Evolutionary conservation across 2,888 invertebrate genomes (phyloP), one percentile per base, ranked within the genome.

Genomic region (Plagodis pulveraria): DNA sequence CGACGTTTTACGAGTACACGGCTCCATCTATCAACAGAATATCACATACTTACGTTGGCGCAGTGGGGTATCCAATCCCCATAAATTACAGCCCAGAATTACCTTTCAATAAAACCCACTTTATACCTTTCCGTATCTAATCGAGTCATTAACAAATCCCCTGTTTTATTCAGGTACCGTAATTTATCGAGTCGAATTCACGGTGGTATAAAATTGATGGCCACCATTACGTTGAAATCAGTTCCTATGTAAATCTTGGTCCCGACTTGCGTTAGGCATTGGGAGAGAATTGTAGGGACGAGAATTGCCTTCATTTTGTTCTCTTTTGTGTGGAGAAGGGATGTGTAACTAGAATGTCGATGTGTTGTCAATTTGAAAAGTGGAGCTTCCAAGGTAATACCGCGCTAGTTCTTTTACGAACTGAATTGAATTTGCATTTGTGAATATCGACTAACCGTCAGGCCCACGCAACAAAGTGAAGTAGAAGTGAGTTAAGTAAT

Each of bases 201-300:
- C 58, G 55, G 58, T 32, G 62, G 52, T 59, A 62, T 66, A 59
- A 69, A 66, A 65, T 58, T 62, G 63, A 69, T 66, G 59, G 68
- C 56, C 51, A 51, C 35, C 62, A 58, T 64, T 63, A 65, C 58
- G 59, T 63, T 50, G 63, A 45, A 69, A 66, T 69, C 68, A 63
- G 64, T 63, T 58, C 59, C 59, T 58, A 66, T 66, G 66, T 69
- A 65, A 69, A 66, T 65, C 68, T 62, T 61, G 61, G 62, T 58
- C 56, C 62, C 51, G 43, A 60, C 50, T 63, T 64, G 52, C 46
- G 41, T 42, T 46, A 53, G 53, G 57, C 50, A 40, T 55, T 36
- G 50, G 34, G 42, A 62, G 43, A 40, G 47, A 50, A 52, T 60
- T 52, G 54, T 22, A 22, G 22, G 22, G 22, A 22, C 22, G 22